Base-by-base conservation (phyloP, 2,113 vertebrate genomes). In the Polypterus bichir region DNA sequence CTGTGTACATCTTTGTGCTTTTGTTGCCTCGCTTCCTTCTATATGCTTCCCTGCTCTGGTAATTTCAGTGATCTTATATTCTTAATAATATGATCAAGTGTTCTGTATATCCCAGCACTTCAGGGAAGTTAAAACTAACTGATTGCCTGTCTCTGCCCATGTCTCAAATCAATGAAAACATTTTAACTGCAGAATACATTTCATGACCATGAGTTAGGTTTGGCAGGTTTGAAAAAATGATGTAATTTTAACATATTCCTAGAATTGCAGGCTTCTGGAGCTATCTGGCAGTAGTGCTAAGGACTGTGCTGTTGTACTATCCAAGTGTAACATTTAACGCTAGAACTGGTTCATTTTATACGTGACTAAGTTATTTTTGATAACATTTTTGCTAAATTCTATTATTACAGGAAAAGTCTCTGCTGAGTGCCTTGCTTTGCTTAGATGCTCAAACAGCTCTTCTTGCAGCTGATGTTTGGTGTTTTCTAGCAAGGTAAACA, bases 381-480 rank as follows among this genome's bases (percentile, higher is more conserved):
- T 27, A 27, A 27, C 27, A 27, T 27, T 27, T 27, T 27, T 27
- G 27, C 27, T 27, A 27, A 27, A 27, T 27, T 62, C 5, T 6
- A 3, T 56, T 6, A 59, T 45, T 44, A 62, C 69, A 99, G 94
- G 96, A 99, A 62, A 7, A 3, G 4, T 82, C 85, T 54, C 79
- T 99, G 61, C 64, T 97, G 57, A 68, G 75, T 3, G 84, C 87
- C 3, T 81, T 97, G 7, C 81, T 98, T 47, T 76, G 90, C 71
- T 57, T 84, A 44, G 89, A 88, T 9, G 85, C 82, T 69, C 87
- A 91, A 64, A 86, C 88, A 0, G 85, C 90, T 60, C 66, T 98
- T 4, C 76, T 99, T 44, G 92, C 93, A 44, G 76, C 90, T 75
- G 94, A 98, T 56, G 77, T 83, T 0, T 99, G 94, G 96, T 97